Base-by-base conservation (phyloP, 2,797 vertebrate genomes). In the Remorina albescens region DNA sequence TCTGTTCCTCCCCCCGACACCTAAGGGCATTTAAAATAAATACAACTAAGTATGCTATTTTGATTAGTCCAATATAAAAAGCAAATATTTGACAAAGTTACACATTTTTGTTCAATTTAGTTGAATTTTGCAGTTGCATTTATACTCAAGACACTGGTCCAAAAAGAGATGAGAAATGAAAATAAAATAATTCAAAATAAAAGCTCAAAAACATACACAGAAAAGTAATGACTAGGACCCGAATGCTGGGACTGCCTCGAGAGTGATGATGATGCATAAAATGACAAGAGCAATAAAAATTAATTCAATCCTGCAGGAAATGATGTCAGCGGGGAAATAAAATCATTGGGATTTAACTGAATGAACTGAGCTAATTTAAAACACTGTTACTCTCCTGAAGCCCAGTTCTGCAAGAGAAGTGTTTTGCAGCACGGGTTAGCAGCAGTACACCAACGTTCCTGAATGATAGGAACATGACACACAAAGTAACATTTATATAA, bases 401-500 rank as follows among this genome's bases (percentile, higher is more conserved):
- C 62, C 37, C 47, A 37, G 53, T 49, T 59, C 50, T 46, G 25
- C 49, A 60, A 37, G 6, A 44, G 41, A 3, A 15, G n/a, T 13
- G n/a, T 50, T 69, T 36, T 13, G 30, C 1, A 37, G 26, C 23
- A 11, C 3, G 4, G 39, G 28, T 44, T 32, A 25, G 32, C 26
- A 18, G 34, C 39, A 26, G 62, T 9, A 16, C 37, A 36, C 46
- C 32, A 42, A 53, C 80, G 28, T 71, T 42, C 54, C 8, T 50
- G 28, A 50, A 39, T 3, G 37, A 23, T 28, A 34, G 41, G 64
- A 61, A 78, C 68, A 75, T 67, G 30, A 63, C 56, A 66, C 70
- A 64, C 74, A 84, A 71, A 74, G 61, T 0, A 60, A 57, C 59
- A 68, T 78, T 81, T 84, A 58, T 74, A 59, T 69, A 49, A 28